Conservation (phyloP, 2,888 invertebrate species). For the Nesidiocoris tenuis region DNA sequence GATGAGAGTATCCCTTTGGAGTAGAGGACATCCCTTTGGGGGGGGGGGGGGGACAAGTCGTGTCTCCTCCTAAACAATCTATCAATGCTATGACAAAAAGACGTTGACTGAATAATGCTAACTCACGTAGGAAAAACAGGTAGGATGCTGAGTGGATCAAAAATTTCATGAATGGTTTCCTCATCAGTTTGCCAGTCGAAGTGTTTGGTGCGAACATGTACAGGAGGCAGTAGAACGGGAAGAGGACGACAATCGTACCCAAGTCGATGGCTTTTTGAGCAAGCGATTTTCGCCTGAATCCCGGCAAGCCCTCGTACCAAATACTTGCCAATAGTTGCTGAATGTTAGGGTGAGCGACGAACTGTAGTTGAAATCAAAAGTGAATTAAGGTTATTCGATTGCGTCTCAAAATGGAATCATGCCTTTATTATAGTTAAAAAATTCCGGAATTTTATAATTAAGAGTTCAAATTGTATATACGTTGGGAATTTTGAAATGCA, state of each 20-base stretch:
- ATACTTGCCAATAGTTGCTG: slow-evolving; percentile 87
- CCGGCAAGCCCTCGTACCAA: slow-evolving; percentile 95
- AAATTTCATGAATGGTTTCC: slow-evolving; percentile 96
- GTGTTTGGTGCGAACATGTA: slow-evolving; percentile 86
- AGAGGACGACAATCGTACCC: slow-evolving; percentile 73
- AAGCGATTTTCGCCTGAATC: slow-evolving; percentile 80
- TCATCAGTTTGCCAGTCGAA: slow-evolving; percentile 74
- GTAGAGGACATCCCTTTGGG: too few relatives aligned
- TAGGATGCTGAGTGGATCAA: slow-evolving; percentile 92
- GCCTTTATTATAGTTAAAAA: too few relatives aligned
- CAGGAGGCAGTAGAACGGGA: slow-evolving; percentile 81
- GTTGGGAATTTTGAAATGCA: too few relatives aligned
- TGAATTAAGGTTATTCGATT: too few relatives aligned
- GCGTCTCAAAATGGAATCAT: too few relatives aligned
- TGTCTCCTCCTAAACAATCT: too few relatives aligned
- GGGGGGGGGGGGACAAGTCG: too few relatives aligned
- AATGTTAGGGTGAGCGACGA: slow-evolving; percentile 93
- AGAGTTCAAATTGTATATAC: too few relatives aligned
- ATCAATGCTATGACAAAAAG: too few relatives aligned
- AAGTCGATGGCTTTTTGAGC: slow-evolving; percentile 72
- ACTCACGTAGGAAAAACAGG: slow-evolving; percentile 86
- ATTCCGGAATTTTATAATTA: too few relatives aligned
- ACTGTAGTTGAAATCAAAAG: slow-evolving; percentile 60
- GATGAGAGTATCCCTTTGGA: too few relatives aligned
- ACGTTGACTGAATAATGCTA: neutral